Conservation (phyloP, 2,113 vertebrate species). For the Chascanopsetta lugubris region DNA sequence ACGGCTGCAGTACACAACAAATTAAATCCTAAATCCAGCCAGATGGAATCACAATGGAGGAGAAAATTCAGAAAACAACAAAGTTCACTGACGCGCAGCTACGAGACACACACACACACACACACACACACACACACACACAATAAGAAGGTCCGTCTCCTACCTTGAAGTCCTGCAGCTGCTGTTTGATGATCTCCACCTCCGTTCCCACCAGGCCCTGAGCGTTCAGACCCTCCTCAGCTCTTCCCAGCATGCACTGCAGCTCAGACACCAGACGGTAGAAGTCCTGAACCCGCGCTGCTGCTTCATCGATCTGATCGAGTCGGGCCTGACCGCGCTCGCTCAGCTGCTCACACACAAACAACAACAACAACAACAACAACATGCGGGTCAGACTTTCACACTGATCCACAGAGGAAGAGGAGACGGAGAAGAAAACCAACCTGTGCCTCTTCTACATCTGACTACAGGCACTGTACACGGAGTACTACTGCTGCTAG, state of each 20-base stretch:
- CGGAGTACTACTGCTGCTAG: too few relatives aligned
- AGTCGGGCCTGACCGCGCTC: conserved; percentile 88
- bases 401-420: too few relatives aligned
- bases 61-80: not conserved
- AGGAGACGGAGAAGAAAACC: too few relatives aligned
- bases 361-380: not conserved
- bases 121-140: not conserved
- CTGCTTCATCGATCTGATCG: conserved; percentile 87
- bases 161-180: conserved; percentile 96
- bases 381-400: too few relatives aligned
- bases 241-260: conserved; percentile 83
- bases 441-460: too few relatives aligned
- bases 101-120: not conserved
- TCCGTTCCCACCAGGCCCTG: conserved; percentile 92
- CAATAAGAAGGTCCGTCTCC: conserved; percentile 32
- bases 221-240: conserved; percentile 86
- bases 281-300: conserved; percentile 87
- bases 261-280: conserved; percentile 86
- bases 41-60: not conserved
- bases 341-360: conserved; percentile 70
- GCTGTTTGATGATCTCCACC: conserved; percentile 94
- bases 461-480: too few relatives aligned
- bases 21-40: not conserved
- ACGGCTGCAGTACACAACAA: not conserved
- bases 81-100: too few relatives aligned